Evolutionary conservation across 2,113 vertebrate genomes (phyloP).

Genomic region (Rhinolophus sinicus): DNA sequence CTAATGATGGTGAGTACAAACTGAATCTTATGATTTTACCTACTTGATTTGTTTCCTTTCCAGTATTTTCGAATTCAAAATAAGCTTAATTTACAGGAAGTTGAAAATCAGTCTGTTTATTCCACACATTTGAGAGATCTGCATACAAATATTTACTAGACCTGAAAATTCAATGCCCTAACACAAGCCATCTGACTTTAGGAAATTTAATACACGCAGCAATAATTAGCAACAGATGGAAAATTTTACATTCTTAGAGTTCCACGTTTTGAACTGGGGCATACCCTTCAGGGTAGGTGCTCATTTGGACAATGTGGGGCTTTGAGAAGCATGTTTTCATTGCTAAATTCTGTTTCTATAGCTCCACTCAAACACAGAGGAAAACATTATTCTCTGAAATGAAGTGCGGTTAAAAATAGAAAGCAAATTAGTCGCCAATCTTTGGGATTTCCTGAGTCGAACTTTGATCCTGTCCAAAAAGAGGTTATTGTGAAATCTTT

Average conservation of each 20-base stretch:
- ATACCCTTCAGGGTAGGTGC: slow-evolving; percentile 56
- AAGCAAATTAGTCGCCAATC: slow-evolving; percentile 25
- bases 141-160: slow-evolving; percentile 73
- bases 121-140: slow-evolving; percentile 37
- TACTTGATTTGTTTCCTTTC: not conserved
- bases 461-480: slow-evolving; percentile 52
- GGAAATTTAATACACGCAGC: slow-evolving; percentile 68
- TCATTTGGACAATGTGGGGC: slow-evolving; percentile 14
- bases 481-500: slow-evolving; percentile 51
- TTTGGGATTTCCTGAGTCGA: slow-evolving; percentile 52
- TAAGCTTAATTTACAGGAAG: slow-evolving; percentile 43
- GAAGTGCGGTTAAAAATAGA: slow-evolving; percentile 65
- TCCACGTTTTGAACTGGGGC: slow-evolving; percentile 68
- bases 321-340: slow-evolving; percentile 53
- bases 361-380: slow-evolving; percentile 12
- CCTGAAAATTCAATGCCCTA: slow-evolving; percentile 69
- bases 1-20: not conserved
- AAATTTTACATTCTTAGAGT: slow-evolving; percentile 65
- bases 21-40: not conserved
- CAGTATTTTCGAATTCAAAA: slow-evolving; percentile 43
- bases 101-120: slow-evolving; percentile 58
- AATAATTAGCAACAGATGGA: slow-evolving; percentile 79
- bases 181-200: slow-evolving; percentile 79
- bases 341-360: slow-evolving; percentile 50
- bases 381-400: slow-evolving; percentile 62